Conservation (phyloP, 2,113 vertebrate species). For the Patagioenas fasciata region DNA sequence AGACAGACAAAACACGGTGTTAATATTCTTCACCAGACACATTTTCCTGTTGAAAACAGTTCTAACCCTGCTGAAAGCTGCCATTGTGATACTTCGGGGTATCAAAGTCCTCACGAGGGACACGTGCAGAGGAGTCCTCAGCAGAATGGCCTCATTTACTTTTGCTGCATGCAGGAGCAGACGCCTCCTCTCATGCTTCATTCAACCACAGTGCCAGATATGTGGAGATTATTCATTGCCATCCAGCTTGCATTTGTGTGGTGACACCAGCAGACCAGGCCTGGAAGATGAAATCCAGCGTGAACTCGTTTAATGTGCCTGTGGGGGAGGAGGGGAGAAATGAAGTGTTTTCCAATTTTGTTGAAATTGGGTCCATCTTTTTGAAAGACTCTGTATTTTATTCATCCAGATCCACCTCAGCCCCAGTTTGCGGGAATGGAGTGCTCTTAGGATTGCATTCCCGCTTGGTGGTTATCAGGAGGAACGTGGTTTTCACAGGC, state of each 20-base stretch:
- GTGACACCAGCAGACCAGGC: conserved; percentile 46
- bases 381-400: neutral
- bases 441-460: neutral
- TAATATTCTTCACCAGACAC: neutral
- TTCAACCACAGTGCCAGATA: conserved; percentile 49
- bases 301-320: conserved; percentile 42
- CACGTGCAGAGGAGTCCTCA: conserved; percentile 2
- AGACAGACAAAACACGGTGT: conserved; percentile 26
- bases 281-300: conserved; percentile 40
- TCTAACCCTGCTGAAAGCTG: neutral
- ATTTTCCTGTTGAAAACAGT: conserved; percentile 9
- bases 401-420: neutral
- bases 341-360: conserved; percentile 9
- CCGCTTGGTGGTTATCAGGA: neutral
- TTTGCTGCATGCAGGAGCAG: conserved; percentile 30
- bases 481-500: neutral
- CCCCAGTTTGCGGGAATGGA: neutral
- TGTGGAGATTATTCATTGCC: conserved; percentile 54
- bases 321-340: conserved; percentile 45
- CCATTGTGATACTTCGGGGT: conserved; percentile 5
- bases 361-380: no score
- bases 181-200: conserved; percentile 22
- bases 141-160: conserved; percentile 35
- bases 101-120: neutral
- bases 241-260: conserved; percentile 41